Evolutionary conservation across 2,113 vertebrate species (phyloP).

Genomic region (Oncorhynchus gorbuscha): DNA sequence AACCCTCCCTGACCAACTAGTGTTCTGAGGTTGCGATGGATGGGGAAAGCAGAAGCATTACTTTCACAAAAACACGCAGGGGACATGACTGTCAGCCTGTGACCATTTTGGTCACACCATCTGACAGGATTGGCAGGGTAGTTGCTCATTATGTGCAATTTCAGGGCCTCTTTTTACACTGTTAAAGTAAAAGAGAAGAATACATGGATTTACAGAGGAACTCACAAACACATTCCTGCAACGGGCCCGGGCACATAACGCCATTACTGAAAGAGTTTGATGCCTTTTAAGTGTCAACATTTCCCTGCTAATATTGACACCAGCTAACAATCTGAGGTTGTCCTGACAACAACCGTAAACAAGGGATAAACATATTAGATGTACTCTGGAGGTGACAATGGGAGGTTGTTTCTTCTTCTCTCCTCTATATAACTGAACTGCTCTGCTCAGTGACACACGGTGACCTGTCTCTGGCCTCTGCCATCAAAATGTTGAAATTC

Average conservation of each 20-base stretch:
- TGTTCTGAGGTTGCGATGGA: slow-evolving; percentile 70
- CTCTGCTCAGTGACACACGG: slow-evolving; percentile 6
- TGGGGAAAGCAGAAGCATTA: slow-evolving; percentile 61
- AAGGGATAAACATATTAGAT: slow-evolving; percentile 18
- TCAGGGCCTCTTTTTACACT: slow-evolving; percentile 71
- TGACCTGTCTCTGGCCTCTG: slow-evolving; percentile 18
- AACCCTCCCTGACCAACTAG: slow-evolving; percentile 47
- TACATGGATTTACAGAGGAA: slow-evolving; percentile 70
- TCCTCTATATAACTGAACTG: not conserved
- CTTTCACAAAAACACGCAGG: slow-evolving; percentile 68
- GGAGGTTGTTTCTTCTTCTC: slow-evolving; percentile 2
- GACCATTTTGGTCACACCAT: slow-evolving; percentile 72
- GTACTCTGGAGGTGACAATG: slow-evolving; percentile 2
- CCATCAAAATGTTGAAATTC: not conserved
- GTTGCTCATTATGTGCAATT: slow-evolving; percentile 75
- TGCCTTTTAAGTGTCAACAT: slow-evolving; percentile 38
- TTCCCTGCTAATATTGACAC: slow-evolving; percentile 20
- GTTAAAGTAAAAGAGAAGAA: slow-evolving; percentile 68
- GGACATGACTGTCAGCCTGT: slow-evolving; percentile 68
- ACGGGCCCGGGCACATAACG: slow-evolving; percentile 24
- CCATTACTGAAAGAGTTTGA: slow-evolving; percentile 29
- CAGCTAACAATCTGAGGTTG: slow-evolving; percentile 17
- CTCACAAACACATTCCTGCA: slow-evolving; percentile 47
- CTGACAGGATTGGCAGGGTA: slow-evolving; percentile 70
- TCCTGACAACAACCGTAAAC: slow-evolving; percentile 17